Conservation (phyloP, 1,140 invertebrate species). For the Metaphire vulgaris region DNA sequence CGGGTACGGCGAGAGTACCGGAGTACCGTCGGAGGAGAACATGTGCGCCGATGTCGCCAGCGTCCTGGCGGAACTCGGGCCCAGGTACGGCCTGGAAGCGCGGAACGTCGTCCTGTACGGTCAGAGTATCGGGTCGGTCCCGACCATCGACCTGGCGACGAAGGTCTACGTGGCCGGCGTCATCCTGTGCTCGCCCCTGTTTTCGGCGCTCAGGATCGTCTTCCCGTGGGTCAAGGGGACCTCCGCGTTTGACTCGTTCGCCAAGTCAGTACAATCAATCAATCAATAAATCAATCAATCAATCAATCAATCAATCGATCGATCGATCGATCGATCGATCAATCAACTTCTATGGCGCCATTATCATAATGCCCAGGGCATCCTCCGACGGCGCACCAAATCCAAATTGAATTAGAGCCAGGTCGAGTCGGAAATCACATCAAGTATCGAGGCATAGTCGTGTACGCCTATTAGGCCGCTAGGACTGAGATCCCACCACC, state of each 20-base stretch:
- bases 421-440: too few relatives aligned
- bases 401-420: too few relatives aligned
- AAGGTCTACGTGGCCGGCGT: constrained; percentile 96
- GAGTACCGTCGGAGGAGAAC: constrained; percentile 97
- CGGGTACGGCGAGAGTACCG: constrained; percentile 62
- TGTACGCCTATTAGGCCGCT: too few relatives aligned
- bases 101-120: constrained; percentile 98
- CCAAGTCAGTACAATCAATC: constrained; percentile 78
- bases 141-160: constrained; percentile 87
- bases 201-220: constrained; percentile 95
- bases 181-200: constrained; percentile 93
- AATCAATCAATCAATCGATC: too few relatives aligned
- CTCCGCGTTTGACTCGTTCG: constrained; percentile 99
- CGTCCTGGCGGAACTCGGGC: constrained; percentile 68
- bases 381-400: too few relatives aligned
- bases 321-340: too few relatives aligned
- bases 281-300: too few relatives aligned
- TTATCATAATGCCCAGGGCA: too few relatives aligned
- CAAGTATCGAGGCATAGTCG: too few relatives aligned
- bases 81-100: neutral
- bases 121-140: constrained; percentile 77
- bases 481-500: too few relatives aligned
- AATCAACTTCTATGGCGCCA: too few relatives aligned
- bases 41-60: constrained; percentile 97
- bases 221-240: constrained; percentile 97